A percentile compares a stretch with the other conserved stretches of the same genome.
Evolutionary conservation across 2,113 vertebrate genomes (phyloP).

Genomic region (Ranitomeya variabilis): DNA sequence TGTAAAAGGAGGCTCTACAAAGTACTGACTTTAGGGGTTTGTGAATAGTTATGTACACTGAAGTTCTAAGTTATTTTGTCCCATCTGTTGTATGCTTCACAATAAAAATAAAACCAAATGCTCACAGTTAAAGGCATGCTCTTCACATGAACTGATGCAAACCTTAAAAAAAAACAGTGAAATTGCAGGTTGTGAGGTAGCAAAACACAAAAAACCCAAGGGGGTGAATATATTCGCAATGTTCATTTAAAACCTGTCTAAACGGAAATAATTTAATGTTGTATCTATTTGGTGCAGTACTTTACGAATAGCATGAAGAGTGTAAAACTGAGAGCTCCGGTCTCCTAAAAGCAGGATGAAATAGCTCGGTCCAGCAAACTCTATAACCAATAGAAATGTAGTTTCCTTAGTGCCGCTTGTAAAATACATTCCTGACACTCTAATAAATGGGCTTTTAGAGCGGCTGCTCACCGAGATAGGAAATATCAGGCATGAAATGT

Average conservation of each 20-base stretch:
- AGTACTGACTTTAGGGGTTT: no score
- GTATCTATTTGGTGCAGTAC: not conserved
- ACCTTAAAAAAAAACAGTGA: no score
- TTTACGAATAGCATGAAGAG: not conserved
- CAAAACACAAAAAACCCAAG: no score
- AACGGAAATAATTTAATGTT: not conserved
- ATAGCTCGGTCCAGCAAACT: not conserved
- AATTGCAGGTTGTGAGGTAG: no score
- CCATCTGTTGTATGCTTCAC: no score
- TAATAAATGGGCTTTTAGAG: slow-evolving; percentile 10
- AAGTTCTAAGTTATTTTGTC: no score
- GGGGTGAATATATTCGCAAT: no score
- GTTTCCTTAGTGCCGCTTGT: not conserved
- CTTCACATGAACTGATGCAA: no score
- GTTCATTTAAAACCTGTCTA: not conserved
- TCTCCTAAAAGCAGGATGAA: not conserved
- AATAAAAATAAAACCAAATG: no score
- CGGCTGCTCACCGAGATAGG: slow-evolving; percentile 5
- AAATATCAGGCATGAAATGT: not conserved
- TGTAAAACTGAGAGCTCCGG: not conserved
- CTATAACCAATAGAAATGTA: slow-evolving; percentile 14
- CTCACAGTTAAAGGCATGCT: no score
- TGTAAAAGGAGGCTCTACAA: no score
- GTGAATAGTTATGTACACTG: no score
- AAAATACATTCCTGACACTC: slow-evolving; percentile 7